phyloP scores from a whole-genome alignment of 2,113 vertebrate genomes.

The Hystrix cristata region DNA sequence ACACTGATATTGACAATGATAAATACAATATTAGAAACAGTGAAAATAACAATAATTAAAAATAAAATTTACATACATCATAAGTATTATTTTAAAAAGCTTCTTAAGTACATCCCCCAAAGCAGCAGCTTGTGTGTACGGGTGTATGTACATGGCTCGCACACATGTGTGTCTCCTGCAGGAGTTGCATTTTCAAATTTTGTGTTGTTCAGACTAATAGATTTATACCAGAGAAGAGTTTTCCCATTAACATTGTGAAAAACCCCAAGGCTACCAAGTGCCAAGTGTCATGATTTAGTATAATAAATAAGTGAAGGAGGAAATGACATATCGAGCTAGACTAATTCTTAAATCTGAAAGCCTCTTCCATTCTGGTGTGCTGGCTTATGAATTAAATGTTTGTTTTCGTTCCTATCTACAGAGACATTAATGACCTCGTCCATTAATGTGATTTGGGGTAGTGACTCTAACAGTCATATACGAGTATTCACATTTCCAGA shows the following conservation, averaged over 20 bases:
- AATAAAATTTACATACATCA: neutral
- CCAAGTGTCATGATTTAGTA: neutral
- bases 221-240: constrained; percentile 9
- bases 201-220: constrained; percentile 4
- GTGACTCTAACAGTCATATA: neutral
- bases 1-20: neutral
- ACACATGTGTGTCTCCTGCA: neutral
- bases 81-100: neutral
- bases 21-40: neutral
- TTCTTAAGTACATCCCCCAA: neutral
- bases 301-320: neutral
- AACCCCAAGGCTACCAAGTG: neutral
- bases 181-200: neutral
- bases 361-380: neutral
- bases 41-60: neutral
- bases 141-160: neutral
- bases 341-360: neutral
- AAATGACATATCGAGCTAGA: neutral
- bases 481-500: neutral
- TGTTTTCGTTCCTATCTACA: constrained; percentile 15
- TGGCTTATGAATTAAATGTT: neutral
- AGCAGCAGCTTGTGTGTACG: neutral
- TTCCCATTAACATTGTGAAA: neutral
- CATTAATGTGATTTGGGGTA: constrained; percentile 20
- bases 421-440: neutral